phyloP scores from a whole-genome alignment of 2,113 vertebrate species.

The Jaculus jaculus region DNA sequence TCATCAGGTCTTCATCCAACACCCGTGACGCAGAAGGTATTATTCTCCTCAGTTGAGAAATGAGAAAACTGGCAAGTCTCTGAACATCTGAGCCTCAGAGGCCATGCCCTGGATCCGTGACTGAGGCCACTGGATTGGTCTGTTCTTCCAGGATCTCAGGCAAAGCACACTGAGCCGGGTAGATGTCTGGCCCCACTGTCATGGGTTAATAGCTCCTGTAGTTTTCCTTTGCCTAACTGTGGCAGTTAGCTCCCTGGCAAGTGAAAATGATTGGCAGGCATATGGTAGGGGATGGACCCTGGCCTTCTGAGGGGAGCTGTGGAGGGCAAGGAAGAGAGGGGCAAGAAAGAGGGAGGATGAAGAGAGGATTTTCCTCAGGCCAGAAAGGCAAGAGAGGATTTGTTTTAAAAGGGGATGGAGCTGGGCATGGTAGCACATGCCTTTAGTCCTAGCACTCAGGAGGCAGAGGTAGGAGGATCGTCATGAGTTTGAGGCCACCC shows the following conservation, averaged over 20 bases:
- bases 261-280: neutral
- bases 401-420: neutral
- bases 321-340: neutral
- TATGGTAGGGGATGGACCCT: neutral
- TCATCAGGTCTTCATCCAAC: neutral
- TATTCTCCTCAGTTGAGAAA: neutral
- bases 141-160: neutral
- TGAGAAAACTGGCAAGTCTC: neutral
- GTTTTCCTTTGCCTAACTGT: neutral
- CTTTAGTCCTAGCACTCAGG: no score
- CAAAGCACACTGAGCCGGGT: neutral
- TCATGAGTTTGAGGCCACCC: no score
- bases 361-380: neutral
- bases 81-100: neutral
- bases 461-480: no score
- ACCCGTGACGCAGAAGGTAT: neutral
- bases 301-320: neutral
- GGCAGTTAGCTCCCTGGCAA: neutral
- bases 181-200: neutral
- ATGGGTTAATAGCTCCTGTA: no score
- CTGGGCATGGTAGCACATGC: no score
- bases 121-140: neutral
- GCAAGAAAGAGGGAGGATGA: neutral
- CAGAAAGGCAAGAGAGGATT: neutral
- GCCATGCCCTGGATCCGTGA: neutral